A percentile compares a stretch with the other conserved stretches of the same genome.
phyloP scores from a whole-genome alignment of 2,797 vertebrate species.

The Hemibagrus guttatus region DNA sequence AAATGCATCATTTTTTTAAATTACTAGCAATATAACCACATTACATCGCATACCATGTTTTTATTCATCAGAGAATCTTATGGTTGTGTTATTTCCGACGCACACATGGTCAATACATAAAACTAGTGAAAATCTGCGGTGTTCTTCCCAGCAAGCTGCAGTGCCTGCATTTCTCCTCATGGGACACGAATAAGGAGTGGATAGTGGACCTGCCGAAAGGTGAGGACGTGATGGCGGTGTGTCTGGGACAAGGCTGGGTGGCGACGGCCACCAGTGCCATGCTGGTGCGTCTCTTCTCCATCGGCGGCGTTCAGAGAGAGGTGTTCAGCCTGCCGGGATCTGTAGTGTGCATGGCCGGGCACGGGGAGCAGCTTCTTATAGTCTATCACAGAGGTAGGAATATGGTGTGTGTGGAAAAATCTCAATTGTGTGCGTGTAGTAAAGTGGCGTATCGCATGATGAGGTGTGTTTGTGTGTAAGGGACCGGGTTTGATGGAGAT shows the following conservation, averaged over 20 bases:
- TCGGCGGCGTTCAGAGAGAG: slow-evolving; percentile 90
- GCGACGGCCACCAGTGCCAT: slow-evolving; percentile 85
- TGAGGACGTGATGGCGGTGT: slow-evolving; percentile 85
- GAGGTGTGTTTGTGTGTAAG: slow-evolving; percentile 54
- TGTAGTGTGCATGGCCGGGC: slow-evolving; percentile 87
- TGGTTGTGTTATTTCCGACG: too few species aligned
- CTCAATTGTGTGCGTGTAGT: neutral
- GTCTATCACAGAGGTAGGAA: slow-evolving; percentile 87
- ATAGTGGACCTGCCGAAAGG: slow-evolving; percentile 86
- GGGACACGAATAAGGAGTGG: slow-evolving; percentile 97
- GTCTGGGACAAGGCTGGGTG: slow-evolving; percentile 90
- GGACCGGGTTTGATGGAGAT: slow-evolving; percentile 88
- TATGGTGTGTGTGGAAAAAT: neutral
- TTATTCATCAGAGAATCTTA: too few species aligned
- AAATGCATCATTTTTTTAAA: neutral
- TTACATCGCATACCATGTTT: too few species aligned
- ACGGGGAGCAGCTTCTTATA: slow-evolving; percentile 88
- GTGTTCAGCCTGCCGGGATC: slow-evolving; percentile 88
- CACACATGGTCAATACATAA: too few species aligned
- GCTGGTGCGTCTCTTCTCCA: slow-evolving; percentile 84
- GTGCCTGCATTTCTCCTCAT: slow-evolving; percentile 93
- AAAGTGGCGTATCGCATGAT: neutral
- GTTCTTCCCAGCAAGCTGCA: slow-evolving; percentile 84
- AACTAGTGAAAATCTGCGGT: neutral
- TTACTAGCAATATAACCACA: too few species aligned